Percentiles rank a stretch among this genome's conserved stretches.
These are phyloP conservation scores for Gibbula magus DNA, from an alignment of 2,888 invertebrate genomes.

Conservation along the genomic window DNA sequence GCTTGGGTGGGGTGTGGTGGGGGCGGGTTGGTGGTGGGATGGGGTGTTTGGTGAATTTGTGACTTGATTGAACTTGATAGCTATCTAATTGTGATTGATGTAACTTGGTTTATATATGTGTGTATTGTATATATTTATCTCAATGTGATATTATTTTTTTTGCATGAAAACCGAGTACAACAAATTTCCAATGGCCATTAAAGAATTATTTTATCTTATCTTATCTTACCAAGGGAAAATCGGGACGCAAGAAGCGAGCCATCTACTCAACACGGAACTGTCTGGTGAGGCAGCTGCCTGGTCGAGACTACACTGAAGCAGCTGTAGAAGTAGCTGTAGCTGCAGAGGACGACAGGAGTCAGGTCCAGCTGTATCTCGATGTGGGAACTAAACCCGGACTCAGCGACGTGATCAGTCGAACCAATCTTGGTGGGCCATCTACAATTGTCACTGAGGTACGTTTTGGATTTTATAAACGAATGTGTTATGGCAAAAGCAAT, in stretches of 20 bases:
- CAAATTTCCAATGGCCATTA: not conserved
- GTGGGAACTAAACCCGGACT: conserved; percentile 46
- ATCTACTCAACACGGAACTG: not conserved
- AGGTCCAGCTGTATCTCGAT: conserved; percentile 38
- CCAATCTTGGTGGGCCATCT: conserved; percentile 43
- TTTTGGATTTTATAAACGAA: too few species aligned
- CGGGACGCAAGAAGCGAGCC: conserved; percentile 2
- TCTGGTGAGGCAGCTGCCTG: conserved; percentile 43
- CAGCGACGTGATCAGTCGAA: conserved; percentile 34
- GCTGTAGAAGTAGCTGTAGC: conserved; percentile 43
- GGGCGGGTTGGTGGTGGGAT: too few species aligned
- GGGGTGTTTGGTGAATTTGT: too few species aligned
- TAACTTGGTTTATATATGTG: too few species aligned
- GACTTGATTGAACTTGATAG: too few species aligned
- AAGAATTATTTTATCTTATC: too few species aligned
- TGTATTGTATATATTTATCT: too few species aligned
- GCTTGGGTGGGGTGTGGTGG: too few species aligned
- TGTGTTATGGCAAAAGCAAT: too few species aligned
- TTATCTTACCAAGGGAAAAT: not conserved
- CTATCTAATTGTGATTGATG: too few species aligned
- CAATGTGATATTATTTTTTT: too few species aligned
- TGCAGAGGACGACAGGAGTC: conserved; percentile 46
- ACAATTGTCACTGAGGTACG: conserved; percentile 45
- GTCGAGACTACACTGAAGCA: conserved; percentile 52
- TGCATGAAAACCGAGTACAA: not conserved